A percentile compares a stretch with the other conserved stretches of the same genome.
These are phyloP conservation scores for Osmerus mordax DNA, from an alignment of 2,113 vertebrate genomes.

Conservation along the genomic window DNA sequence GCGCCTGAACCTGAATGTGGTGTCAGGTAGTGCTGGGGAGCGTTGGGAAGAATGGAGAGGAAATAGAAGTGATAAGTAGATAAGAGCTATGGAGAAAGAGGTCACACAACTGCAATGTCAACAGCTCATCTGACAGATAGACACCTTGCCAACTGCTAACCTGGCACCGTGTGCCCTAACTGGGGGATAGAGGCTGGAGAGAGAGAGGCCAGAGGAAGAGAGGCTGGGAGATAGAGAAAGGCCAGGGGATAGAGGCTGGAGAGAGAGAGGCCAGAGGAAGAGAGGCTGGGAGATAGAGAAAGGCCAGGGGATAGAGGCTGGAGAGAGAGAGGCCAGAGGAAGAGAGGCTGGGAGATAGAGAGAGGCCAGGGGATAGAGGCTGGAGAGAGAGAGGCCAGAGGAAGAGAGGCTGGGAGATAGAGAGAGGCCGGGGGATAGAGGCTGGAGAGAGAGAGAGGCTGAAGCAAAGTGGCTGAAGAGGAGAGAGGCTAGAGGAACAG, in stretches of 20 bases:
- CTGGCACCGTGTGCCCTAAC: neutral
- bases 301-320: neutral
- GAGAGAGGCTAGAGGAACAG: too few relatives aligned
- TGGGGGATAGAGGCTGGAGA: neutral
- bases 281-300: too few relatives aligned
- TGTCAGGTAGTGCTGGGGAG: too few relatives aligned
- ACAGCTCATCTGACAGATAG: slow-evolving; percentile 42
- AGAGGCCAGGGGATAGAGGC: too few relatives aligned
- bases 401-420: too few relatives aligned
- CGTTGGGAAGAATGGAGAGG: neutral
- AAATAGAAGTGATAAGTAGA: slow-evolving; percentile 22
- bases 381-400: too few relatives aligned
- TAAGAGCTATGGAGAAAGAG: slow-evolving; percentile 13
- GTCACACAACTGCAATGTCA: slow-evolving; percentile 38
- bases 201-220: neutral
- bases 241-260: too few relatives aligned
- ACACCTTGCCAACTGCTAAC: slow-evolving; percentile 26
- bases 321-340: neutral
- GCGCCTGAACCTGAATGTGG: neutral
- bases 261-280: too few relatives aligned
- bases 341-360: neutral
- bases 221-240: neutral
- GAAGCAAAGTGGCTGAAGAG: too few relatives aligned
- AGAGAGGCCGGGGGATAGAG: neutral
- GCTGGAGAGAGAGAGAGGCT: neutral